Percentiles rank a stretch among this genome's conserved stretches.
phyloP scores from a whole-genome alignment of 2,797 vertebrate species.

The Lophotriccus pileatus region DNA sequence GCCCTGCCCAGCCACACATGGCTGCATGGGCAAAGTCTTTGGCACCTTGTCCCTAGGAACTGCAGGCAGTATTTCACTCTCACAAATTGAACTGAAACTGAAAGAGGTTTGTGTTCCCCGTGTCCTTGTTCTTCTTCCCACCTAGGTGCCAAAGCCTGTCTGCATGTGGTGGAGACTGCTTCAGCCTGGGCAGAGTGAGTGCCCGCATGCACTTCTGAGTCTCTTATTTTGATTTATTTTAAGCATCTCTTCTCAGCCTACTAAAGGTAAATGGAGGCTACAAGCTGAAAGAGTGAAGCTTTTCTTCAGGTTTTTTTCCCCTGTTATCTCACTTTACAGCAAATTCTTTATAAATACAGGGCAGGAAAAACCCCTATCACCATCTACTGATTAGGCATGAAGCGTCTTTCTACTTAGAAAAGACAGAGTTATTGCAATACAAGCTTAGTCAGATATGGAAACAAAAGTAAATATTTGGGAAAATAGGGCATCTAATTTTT shows the following conservation, averaged over 20 bases:
- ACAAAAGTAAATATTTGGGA: background rate
- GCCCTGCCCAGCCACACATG: fast-evolving
- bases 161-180: fast-evolving
- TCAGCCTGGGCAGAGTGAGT: background rate
- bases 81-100: background rate
- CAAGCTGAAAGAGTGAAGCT: background rate
- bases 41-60: background rate
- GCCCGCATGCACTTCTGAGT: fast-evolving
- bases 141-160: background rate
- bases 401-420: background rate
- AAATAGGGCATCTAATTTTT: background rate
- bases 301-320: background rate
- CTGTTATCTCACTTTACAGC: background rate
- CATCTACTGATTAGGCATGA: background rate
- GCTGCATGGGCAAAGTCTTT: background rate
- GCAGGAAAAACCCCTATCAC: background rate
- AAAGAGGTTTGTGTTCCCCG: background rate
- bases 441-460: background rate
- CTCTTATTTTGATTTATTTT: background rate
- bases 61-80: background rate
- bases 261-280: background rate
- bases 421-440: background rate
- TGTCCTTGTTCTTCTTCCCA: background rate
- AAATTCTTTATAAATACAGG: background rate
- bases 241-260: background rate